These are phyloP conservation scores for Capromys pilorides DNA, from an alignment of 2,797 vertebrate species.

Conservation along the genomic window DNA sequence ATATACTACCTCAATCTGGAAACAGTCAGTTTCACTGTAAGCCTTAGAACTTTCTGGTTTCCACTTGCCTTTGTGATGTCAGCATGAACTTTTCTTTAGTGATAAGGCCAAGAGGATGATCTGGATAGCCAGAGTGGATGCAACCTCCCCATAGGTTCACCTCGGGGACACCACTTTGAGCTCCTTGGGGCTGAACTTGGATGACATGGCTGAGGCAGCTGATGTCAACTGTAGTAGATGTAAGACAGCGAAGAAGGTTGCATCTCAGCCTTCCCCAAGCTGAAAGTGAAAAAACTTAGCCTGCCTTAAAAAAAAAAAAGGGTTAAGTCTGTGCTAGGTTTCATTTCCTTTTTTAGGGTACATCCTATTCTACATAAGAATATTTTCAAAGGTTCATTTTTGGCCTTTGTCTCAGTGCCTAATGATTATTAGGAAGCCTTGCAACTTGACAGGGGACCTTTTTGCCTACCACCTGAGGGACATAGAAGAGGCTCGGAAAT, in stretches of 20 bases:
- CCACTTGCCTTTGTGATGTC: not conserved
- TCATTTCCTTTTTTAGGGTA: not conserved
- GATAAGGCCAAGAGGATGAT: conserved; percentile 54
- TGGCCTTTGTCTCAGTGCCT: not conserved
- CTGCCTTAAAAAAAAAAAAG: not conserved
- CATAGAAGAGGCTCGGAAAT: not conserved
- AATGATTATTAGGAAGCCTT: not conserved
- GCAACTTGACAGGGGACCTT: not conserved
- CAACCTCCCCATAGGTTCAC: not conserved
- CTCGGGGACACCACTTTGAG: not conserved
- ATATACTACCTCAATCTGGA: conserved; percentile 92
- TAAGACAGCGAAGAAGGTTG: not conserved
- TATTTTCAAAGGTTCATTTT: conserved; percentile 6
- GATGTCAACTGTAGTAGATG: not conserved
- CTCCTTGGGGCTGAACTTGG: not conserved
- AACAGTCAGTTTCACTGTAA: conserved; percentile 93
- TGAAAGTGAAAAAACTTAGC: not conserved
- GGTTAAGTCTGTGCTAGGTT: not conserved
- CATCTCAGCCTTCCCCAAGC: not conserved
- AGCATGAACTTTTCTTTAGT: conserved; percentile 92
- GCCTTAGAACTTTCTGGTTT: not conserved
- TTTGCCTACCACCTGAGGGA: not conserved
- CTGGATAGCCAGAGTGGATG: not conserved
- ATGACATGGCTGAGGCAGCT: not conserved
- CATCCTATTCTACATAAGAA: not conserved